phyloP scores from a whole-genome alignment of 2,113 vertebrate genomes.

The Epinephelus lanceolatus region DNA sequence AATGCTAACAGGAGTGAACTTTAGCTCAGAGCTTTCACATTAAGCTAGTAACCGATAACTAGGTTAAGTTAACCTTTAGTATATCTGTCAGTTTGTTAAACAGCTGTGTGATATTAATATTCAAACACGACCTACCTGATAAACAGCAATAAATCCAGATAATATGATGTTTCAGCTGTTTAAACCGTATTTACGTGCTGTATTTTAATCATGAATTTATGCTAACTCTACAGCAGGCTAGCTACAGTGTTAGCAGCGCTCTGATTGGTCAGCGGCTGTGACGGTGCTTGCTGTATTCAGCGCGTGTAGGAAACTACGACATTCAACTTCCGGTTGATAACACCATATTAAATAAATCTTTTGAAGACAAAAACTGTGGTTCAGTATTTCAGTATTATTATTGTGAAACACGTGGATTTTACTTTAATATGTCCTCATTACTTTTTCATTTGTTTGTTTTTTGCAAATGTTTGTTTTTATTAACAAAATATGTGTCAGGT shows the following conservation, averaged over 20 bases:
- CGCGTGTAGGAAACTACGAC: not conserved
- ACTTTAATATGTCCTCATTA: too few species aligned
- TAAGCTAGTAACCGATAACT: not conserved
- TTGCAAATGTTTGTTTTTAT: too few species aligned
- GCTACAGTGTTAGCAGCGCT: not conserved
- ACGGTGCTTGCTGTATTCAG: accelerated
- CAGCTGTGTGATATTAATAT: accelerated
- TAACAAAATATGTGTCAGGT: too few species aligned
- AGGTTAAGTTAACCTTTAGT: not conserved
- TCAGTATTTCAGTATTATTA: too few species aligned
- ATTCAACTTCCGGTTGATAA: too few species aligned
- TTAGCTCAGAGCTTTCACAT: not conserved
- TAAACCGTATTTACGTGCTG: accelerated
- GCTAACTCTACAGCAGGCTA: not conserved
- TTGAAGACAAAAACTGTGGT: too few species aligned
- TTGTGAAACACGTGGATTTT: too few species aligned
- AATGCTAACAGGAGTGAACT: constrained; percentile 18
- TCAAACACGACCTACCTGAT: constrained; percentile 9
- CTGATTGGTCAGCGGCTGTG: constrained; percentile 38
- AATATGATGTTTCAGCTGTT: not conserved
- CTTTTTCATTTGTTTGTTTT: too few species aligned
- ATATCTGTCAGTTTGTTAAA: not conserved
- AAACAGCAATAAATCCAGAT: too few species aligned
- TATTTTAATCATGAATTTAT: not conserved
- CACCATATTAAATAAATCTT: too few species aligned